Percentiles rank a stretch among this genome's conserved stretches.
Conservation (phyloP, 2,888 invertebrate species). For the Quadriops clusia region DNA sequence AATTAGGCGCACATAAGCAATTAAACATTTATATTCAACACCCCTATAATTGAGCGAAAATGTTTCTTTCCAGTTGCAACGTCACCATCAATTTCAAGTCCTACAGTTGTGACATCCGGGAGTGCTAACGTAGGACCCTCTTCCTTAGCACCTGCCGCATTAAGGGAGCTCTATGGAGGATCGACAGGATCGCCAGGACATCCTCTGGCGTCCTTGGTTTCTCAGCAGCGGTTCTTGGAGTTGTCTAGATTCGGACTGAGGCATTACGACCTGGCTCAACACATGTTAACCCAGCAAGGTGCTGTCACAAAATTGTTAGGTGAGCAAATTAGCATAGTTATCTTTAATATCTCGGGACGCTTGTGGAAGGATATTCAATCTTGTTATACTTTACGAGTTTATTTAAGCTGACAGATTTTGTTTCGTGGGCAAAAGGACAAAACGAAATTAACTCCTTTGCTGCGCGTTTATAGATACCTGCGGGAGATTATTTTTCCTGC, state of each 20-base stretch:
- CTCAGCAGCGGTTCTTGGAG: conserved; percentile 70
- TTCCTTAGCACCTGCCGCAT: conserved; percentile 32
- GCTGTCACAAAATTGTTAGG: conserved; percentile 84
- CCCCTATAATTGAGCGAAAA: no score
- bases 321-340: conserved; percentile 39
- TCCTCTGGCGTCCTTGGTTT: conserved; percentile 59
- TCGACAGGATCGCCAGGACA: conserved; percentile 40
- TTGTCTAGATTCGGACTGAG: conserved; percentile 69
- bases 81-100: conserved; percentile 43
- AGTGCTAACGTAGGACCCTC: conserved; percentile 22
- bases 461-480: no score
- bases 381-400: conserved; percentile 1
- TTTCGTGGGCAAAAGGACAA: conserved; percentile 6
- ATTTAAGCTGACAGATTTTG: conserved; percentile 1
- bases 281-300: conserved; percentile 83
- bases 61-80: conserved; percentile 44
- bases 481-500: no score
- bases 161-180: conserved; percentile 33
- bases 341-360: background rate
- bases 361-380: no score
- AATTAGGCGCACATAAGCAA: no score
- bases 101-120: conserved; percentile 35
- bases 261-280: conserved; percentile 84
- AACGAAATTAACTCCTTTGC: conserved; percentile 4
- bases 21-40: no score